phyloP scores from a whole-genome alignment of 2,113 vertebrate species.

The Sinocyclocheilus rhinocerous region DNA sequence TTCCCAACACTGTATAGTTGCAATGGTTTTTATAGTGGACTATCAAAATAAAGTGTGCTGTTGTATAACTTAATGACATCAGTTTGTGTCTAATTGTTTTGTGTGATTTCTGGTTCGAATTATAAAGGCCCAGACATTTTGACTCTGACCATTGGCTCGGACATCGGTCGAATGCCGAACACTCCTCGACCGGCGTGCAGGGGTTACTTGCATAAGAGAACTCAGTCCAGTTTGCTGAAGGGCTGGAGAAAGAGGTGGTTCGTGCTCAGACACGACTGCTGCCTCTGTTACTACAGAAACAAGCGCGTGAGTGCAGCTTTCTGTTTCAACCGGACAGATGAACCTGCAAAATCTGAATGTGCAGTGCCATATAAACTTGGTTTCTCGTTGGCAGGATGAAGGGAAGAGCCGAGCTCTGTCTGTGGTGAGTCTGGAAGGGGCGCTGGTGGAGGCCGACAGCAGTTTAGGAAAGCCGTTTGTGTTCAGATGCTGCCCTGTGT shows the following conservation, averaged over 20 bases:
- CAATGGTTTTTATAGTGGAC: too few relatives aligned
- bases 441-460: slow-evolving; percentile 79
- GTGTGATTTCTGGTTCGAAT: slow-evolving; percentile 3
- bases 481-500: slow-evolving; percentile 83
- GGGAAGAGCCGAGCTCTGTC: slow-evolving; percentile 79
- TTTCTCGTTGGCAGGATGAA: slow-evolving; percentile 79
- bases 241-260: slow-evolving; percentile 97
- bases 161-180: slow-evolving; percentile 85
- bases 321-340: too few relatives aligned
- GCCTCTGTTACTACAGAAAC: slow-evolving; percentile 86
- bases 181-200: slow-evolving; percentile 83
- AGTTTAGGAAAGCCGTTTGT: slow-evolving; percentile 90
- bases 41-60: not conserved
- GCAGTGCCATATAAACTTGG: not conserved
- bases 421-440: slow-evolving; percentile 84
- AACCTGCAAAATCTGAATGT: not conserved
- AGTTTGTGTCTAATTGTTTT: not conserved
- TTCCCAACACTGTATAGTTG: too few relatives aligned
- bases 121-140: slow-evolving; percentile 82
- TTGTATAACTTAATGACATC: not conserved
- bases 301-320: slow-evolving; percentile 80
- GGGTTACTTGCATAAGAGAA: slow-evolving; percentile 88
- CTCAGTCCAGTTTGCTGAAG: slow-evolving; percentile 84
- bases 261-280: slow-evolving; percentile 84
- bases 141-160: slow-evolving; percentile 86